Evolutionary conservation across 2,113 vertebrate genomes (phyloP), one percentile per base, ranked within the genome.

Genomic region (Engystomops pustulosus): DNA sequence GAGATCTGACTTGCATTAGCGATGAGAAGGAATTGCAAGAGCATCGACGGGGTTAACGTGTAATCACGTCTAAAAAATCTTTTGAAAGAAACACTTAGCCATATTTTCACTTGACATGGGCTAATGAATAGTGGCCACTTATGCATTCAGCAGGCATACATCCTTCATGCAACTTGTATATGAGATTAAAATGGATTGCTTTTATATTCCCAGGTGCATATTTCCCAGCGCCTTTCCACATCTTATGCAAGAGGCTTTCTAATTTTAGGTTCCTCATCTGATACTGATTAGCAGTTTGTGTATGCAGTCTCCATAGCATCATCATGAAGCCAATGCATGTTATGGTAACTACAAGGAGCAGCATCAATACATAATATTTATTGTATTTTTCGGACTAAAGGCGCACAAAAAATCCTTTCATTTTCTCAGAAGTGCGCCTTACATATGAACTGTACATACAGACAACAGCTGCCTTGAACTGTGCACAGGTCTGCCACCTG

Each of bases 161-260:
- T 51, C 45, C 55, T 58, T 79, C 44, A 70, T 69, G 30, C 79
- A 81, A 81, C 62, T 34, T 81, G 79, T 79, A 23, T 81, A 53
- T 81, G 79, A 81, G 79, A 70, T 70, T 81, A 25, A 69, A 69
- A 81, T 70, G 65, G 79, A 81, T 81, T 81, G 79, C 67, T 70
- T 70, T 81, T 81, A 55, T 70, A 81, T 71, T 81, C 65, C 79
- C 79, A 81, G 79, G 65, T 81, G 79, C 60, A 55, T 38, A 38
- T 12, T 34, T 69, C 32, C 65, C 79, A 53, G 47, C 23, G 44
- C 45, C 32, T 70, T 70, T 51, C 65, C 36, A 81, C 25, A 81
- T 81, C 41, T 55, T n/a, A 34, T 25, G 67, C 67, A 70, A 34
- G 34, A 38, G 47, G 47, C 18, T 70, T 79, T 71, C 79, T 81